Conservation (phyloP, 2,888 invertebrate species). For the Sericinus montela region DNA sequence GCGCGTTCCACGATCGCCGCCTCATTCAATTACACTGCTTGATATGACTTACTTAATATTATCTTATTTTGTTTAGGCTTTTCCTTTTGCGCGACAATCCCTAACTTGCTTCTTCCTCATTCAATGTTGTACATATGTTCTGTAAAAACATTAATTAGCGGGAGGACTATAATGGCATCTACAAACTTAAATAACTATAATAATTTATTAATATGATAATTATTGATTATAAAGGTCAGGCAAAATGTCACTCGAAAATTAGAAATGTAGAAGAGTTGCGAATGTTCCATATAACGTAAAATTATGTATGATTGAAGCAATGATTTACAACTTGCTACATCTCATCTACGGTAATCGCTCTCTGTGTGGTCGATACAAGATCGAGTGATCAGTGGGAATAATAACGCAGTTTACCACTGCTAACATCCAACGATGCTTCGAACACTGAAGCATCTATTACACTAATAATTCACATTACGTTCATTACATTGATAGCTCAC, state of each 20-base stretch:
- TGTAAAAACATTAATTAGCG: no score
- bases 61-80: constrained; percentile 45
- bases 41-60: constrained; percentile 45
- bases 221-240: no score
- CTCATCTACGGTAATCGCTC: background rate
- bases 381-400: constrained; percentile 1
- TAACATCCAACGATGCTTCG: constrained; percentile 9
- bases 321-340: constrained; percentile 1
- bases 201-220: no score
- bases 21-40: constrained; percentile 62
- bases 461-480: constrained; percentile 26
- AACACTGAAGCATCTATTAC: constrained; percentile 1
- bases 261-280: no score
- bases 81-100: constrained; percentile 31
- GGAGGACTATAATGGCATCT: no score
- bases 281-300: background rate
- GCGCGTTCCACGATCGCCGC: constrained; percentile 46
- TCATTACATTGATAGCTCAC: constrained; percentile 45
- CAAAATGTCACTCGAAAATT: no score
- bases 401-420: constrained; percentile 4
- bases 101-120: no score
- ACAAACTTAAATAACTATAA: no score
- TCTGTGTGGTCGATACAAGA: constrained; percentile 6
- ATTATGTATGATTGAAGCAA: background rate
- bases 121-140: no score